phyloP scores from a whole-genome alignment of 2,888 invertebrate genomes.

The Schizaphis graminum region DNA sequence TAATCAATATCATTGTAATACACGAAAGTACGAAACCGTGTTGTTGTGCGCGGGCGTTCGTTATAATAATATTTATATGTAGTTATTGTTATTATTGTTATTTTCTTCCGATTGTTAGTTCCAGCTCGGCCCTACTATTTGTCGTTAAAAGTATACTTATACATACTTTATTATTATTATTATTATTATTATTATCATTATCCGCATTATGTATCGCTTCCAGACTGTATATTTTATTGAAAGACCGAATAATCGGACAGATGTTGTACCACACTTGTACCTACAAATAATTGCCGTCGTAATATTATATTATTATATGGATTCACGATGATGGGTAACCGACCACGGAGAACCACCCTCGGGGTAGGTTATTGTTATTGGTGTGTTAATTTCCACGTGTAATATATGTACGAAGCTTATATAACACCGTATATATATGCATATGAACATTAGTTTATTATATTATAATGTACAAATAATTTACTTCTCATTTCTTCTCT shows the following conservation, averaged over 20 bases:
- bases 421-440: neutral
- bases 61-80: neutral
- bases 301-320: neutral
- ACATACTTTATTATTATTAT: neutral
- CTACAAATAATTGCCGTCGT: neutral
- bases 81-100: neutral
- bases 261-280: slow-evolving; percentile 7
- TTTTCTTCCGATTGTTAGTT: neutral
- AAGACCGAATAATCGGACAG: slow-evolving; percentile 31
- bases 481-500: no score
- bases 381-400: slow-evolving; percentile 30
- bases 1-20: neutral
- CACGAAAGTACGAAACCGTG: neutral
- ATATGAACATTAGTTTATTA: no score
- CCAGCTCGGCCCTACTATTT: neutral
- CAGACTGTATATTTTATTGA: slow-evolving; percentile 15
- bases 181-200: neutral
- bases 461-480: no score
- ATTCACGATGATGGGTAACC: neutral
- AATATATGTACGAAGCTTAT: neutral
- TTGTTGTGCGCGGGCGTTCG: neutral
- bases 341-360: neutral
- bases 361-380: slow-evolving; percentile 3
- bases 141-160: neutral
- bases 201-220: neutral